Base-by-base conservation (phyloP, 2,113 vertebrate genomes). In the Cyanoliseus patagonus region DNA sequence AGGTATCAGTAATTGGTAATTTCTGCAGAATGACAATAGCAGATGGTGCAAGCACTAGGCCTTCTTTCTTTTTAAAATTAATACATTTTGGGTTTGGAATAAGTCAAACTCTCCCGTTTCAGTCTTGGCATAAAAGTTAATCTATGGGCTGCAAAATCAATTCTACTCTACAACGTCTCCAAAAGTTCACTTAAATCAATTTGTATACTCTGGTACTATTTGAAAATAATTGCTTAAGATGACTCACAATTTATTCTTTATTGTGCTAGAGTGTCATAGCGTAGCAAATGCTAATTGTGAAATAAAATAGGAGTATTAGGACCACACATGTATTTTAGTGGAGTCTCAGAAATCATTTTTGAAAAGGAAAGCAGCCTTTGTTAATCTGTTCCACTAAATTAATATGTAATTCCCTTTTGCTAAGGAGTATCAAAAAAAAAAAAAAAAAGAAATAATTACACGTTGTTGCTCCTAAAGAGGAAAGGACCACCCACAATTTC, bases 111-210 rank as follows among this genome's bases (percentile, higher is more conserved):
- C 76, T 94, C 57, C 55, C 84, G 2, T 79, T 59, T 86, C 75
- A 83, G 33, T 92, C 96, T 96, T 98, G 97, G 96, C 94, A 95
- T 91, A 86, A 90, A 96, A 96, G 94, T 91, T 95, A 94, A 95
- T 91, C 86, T 94, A 64, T 30, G 27, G 84, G 66, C 68, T 41
- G 24, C 81, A 86, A 84, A 97, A 98, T 98, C 97, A 97, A 98
- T 98, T 94, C 95, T 75, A 88, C 59, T 85, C 74, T 95, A 90
- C 66, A 81, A 70, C 72, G 77, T 55, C 86, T 98, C 97, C 97
- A 98, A 97, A 98, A 98, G 94, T 81, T 94, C 94, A 98, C 97
- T 98, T 97, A 97, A 95, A 96, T 97, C 95, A 98, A 98, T 98
- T 97, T 97, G 94, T 91, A 84, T 84, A 78, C 64, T 91, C 74